Percentiles rank a stretch among this genome's conserved stretches.
Conservation (phyloP, 1,140 invertebrate species). For the Rhagoletis zephyria region DNA sequence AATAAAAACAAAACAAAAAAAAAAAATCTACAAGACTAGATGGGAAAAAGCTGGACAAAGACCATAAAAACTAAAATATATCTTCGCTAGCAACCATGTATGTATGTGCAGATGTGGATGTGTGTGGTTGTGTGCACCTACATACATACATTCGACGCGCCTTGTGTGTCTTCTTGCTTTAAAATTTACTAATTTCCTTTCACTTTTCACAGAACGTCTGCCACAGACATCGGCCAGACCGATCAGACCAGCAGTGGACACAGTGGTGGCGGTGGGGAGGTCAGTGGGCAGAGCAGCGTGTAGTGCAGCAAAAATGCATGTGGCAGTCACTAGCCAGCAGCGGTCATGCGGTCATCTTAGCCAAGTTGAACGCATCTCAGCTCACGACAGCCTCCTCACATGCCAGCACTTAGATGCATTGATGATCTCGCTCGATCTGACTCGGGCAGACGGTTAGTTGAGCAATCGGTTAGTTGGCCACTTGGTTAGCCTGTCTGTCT, state of each 20-base stretch:
- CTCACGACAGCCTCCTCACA: too few species aligned
- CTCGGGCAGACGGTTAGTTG: too few species aligned
- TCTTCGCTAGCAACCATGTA: background rate
- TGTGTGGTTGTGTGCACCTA: background rate
- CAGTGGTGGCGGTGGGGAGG: too few species aligned
- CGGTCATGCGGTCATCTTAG: background rate
- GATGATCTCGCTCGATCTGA: too few species aligned
- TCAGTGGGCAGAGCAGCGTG: background rate
- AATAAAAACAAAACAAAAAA: background rate
- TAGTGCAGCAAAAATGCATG: slow-evolving; percentile 2
- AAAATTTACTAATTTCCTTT: slow-evolving; percentile 8
- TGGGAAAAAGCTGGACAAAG: background rate
- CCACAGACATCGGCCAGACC: background rate
- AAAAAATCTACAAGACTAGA: background rate
- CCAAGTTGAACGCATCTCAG: background rate
- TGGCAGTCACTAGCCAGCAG: background rate
- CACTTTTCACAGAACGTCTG: slow-evolving; percentile 33
- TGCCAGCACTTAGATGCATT: too few species aligned
- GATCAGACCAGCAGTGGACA: background rate
- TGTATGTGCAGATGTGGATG: background rate
- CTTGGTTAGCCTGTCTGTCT: background rate
- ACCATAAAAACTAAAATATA: background rate
- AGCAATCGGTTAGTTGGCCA: background rate
- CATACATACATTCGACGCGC: background rate
- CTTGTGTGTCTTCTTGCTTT: slow-evolving; percentile 5